A percentile compares a stretch with the other conserved stretches of the same genome.
Conservation (phyloP, 1,140 invertebrate genomes). For the Hetaerina americana region DNA sequence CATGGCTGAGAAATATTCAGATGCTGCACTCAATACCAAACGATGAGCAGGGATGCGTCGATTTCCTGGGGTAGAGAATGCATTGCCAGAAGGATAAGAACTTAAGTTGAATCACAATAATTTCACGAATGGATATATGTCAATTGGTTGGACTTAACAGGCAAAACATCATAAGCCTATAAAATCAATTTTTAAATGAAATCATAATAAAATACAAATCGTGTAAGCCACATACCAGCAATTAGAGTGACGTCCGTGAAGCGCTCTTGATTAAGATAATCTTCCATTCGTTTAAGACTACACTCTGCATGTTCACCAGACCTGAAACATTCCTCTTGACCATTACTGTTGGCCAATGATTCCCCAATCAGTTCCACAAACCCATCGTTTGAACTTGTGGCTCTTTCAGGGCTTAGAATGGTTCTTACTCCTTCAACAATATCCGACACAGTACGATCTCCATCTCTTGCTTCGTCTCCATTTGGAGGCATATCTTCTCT, state of each 20-base stretch:
- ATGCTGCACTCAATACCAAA: slow-evolving; percentile 74
- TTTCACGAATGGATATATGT: slow-evolving; percentile 8
- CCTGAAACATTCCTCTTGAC: slow-evolving; percentile 62
- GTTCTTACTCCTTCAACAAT: neutral
- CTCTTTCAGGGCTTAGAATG: neutral
- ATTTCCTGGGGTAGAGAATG: slow-evolving; percentile 29
- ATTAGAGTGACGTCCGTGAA: slow-evolving; percentile 67
- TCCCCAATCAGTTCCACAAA: neutral
- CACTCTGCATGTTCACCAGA: slow-evolving; percentile 65
- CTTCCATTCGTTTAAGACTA: slow-evolving; percentile 66
- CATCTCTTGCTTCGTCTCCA: neutral
- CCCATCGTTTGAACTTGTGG: neutral
- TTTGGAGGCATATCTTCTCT: neutral
- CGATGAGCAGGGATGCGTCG: slow-evolving; percentile 50
- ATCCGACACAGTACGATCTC: neutral
- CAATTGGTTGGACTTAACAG: neutral
- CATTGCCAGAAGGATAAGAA: slow-evolving; percentile 15
- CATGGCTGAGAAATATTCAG: slow-evolving; percentile 92
- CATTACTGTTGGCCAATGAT: neutral
- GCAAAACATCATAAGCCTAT: slow-evolving; percentile 3
- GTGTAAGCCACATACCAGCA: slow-evolving; percentile 36
- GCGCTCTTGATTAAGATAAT: slow-evolving; percentile 62
- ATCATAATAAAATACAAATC: slow-evolving; percentile 1
- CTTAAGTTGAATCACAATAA: no score
- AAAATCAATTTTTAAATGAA: slow-evolving; percentile 8